Percentiles rank a stretch among this genome's conserved stretches.
phyloP scores from a whole-genome alignment of 1,140 invertebrate species.

The Chironomus tepperi region DNA sequence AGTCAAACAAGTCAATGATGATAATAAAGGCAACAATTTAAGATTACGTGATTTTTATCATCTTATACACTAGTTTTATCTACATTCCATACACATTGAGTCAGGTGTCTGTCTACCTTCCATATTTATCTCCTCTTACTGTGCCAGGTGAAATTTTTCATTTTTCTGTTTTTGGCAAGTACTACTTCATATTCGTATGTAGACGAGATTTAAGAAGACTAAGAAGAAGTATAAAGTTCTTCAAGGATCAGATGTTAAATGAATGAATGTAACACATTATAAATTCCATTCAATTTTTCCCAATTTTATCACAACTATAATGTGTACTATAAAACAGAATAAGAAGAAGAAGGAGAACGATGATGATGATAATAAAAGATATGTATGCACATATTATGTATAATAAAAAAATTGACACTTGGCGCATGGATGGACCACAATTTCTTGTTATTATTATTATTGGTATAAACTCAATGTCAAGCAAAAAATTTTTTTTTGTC shows the following conservation, averaged over 20 bases:
- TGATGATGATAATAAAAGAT: too few relatives aligned
- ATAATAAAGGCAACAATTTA: conserved; percentile 14
- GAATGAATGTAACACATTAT: background rate
- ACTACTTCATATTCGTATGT: background rate
- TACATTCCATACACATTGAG: too few relatives aligned
- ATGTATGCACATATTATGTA: too few relatives aligned
- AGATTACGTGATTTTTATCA: conserved; percentile 14
- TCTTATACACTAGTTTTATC: background rate
- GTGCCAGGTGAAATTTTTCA: background rate
- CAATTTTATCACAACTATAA: background rate
- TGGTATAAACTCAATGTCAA: conserved; percentile 2
- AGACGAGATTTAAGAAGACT: background rate
- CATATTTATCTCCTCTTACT: background rate
- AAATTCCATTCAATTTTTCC: too few relatives aligned
- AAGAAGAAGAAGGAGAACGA: background rate
- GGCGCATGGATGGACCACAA: conserved; percentile 5
- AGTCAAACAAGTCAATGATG: background rate
- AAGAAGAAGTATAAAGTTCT: background rate
- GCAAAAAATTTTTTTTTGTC: background rate
- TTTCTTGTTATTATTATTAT: background rate
- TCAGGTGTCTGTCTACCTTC: background rate
- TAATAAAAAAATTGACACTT: background rate
- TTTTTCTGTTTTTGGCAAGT: background rate
- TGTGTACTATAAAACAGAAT: background rate
- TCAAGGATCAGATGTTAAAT: background rate